Base-by-base conservation (phyloP, 2,888 invertebrate genomes). In the Nomada goodeniana region DNA sequence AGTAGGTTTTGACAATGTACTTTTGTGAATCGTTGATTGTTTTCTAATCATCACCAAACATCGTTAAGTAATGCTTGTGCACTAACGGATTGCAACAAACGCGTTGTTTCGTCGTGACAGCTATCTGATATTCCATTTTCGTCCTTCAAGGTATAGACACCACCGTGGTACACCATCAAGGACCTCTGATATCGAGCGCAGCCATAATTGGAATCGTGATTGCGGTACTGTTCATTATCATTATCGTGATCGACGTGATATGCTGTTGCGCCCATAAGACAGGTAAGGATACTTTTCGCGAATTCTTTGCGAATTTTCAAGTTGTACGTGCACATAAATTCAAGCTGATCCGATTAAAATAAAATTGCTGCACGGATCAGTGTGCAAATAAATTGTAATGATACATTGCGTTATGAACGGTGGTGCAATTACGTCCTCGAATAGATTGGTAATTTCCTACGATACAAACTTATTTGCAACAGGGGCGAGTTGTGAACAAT, bases 201-300 rank as follows among this genome's bases (percentile, higher is more conserved):
- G 96, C 97, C 76, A 97, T 98, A 90, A 97, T 98, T 89, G 97
- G 97, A 83, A 96, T 98, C 89, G 97, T 98, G 50, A 95, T 98
- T 80, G 97, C 96, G 59, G 94, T 97, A 86, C 95, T 98, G 84
- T 95, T 98, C 82, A 94, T 98, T 89, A 95, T 98, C 85, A 93
- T 96, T 81, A 91, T 96, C 88, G 92, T 96, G 87, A 96, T 98
- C 89, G 99, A 99, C 93, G 95, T 98, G 11, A 95, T 97, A 55
- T 98, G 98, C 92, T 97, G 96, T 93, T 95, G 96, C 94, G 94
- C 95, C 83, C 95, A 95, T 89, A 94, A 95, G 89, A 95, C 95
- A 88, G 95, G 95, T 94, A 52, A 74, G 69, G 60, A 69, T 42
- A n/a, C 42, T 26, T 26, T 55, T 29, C 26, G 13, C 52, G 20